These are phyloP conservation scores for Thamnophis sirtalis DNA, from an alignment of 2,113 vertebrate species.

Conservation along the genomic window DNA sequence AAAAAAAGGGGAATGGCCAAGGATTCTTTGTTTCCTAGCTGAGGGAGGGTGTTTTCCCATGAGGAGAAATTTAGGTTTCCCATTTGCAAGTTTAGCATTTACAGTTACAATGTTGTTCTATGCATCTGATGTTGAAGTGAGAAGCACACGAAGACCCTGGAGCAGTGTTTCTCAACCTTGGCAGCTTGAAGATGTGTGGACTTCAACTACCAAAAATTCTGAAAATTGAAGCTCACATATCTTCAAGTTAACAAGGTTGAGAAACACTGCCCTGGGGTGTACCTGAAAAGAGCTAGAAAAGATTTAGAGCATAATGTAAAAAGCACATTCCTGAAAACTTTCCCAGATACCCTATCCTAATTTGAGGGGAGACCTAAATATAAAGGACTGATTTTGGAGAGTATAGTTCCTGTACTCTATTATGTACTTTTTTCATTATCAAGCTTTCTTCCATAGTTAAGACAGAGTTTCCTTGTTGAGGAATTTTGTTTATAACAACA, in stretches of 20 bases:
- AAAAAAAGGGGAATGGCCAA: background rate
- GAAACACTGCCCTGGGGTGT: background rate
- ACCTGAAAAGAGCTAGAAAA: background rate
- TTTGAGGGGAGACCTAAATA: background rate
- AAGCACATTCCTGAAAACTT: background rate
- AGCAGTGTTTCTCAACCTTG: background rate
- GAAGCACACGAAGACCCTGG: background rate
- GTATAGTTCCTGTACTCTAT: background rate
- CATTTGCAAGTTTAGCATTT: background rate
- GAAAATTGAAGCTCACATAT: background rate
- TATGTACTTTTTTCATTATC: background rate
- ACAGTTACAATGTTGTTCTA: background rate
- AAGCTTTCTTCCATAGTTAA: background rate
- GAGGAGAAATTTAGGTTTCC: background rate
- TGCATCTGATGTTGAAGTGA: background rate
- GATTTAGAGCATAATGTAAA: background rate
- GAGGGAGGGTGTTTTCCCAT: background rate
- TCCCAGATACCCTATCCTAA: background rate
- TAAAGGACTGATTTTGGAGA: background rate
- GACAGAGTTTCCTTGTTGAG: background rate
- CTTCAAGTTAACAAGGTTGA: background rate
- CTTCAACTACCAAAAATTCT: background rate
- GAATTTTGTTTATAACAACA: background rate
- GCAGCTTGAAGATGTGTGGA: background rate
- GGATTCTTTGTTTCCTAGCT: background rate